phyloP scores from a whole-genome alignment of 2,113 vertebrate genomes.

The Cryptomyrus ogoouensis region DNA sequence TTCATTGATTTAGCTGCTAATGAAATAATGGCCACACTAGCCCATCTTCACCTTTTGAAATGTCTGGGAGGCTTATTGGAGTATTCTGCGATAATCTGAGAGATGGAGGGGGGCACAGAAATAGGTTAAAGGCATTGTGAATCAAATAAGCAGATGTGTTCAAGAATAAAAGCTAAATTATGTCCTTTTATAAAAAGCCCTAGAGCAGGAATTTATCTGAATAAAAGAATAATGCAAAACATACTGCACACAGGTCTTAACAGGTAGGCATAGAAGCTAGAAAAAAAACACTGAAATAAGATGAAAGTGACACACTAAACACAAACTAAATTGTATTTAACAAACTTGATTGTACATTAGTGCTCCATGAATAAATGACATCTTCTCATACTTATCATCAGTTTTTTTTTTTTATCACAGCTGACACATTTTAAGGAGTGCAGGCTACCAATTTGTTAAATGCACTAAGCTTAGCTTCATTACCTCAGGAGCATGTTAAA shows the following conservation, averaged over 20 bases:
- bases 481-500: neutral
- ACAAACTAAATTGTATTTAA: neutral
- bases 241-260: neutral
- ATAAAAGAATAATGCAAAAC: neutral
- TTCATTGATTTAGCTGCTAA: neutral
- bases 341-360: neutral
- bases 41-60: neutral
- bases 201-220: neutral
- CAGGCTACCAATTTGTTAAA: neutral
- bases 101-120: neutral
- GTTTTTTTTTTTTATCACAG: neutral
- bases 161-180: neutral
- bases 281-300: neutral
- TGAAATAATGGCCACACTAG: neutral
- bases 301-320: neutral
- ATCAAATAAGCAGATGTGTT: neutral
- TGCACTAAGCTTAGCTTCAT: neutral
- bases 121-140: neutral
- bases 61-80: neutral
- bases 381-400: neutral
- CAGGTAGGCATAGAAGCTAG: neutral
- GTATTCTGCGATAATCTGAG: neutral
- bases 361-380: neutral
- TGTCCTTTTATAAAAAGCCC: neutral
- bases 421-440: neutral